Base-by-base conservation (phyloP, 2,797 vertebrate genomes). In the Mormyrus proboscirostris region DNA sequence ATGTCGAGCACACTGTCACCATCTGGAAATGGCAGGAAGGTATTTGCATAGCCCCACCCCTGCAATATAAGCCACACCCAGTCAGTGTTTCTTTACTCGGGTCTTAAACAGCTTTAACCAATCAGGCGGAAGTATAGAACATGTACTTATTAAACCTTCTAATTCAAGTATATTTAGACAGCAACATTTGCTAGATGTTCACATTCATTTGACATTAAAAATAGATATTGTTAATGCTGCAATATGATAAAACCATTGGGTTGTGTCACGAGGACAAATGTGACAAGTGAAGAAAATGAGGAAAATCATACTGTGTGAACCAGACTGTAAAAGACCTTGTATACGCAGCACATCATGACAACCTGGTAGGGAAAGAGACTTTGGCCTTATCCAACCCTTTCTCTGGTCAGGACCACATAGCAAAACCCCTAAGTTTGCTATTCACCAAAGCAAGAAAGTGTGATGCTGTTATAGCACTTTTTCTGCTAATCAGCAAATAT, bases 21-120 rank as follows among this genome's bases (percentile, higher is more conserved):
- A 97, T 99, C 94, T 99, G 99, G 99, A 99, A 98, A 91, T 99
- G 99, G 99, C 99, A 99, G 92, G 99, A 99, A 98, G 99, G 99
- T 99, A 95, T 38, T 33, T 51, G 19, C 44, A 47, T 62, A 29
- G 3, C 4, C 4, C 57, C 12, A 8, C 53, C 33, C n/a, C n/a
- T 85, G 25, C 1, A 0, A 10, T 51, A 12, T 51, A 85, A 49
- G 47, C 44, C 79, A 47, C 47, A 50, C 19, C 50, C 50, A 85
- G 14, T 86, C 29, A 22, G 8, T 51, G 79, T 51, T 12, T 51
- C 47, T 49, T 85, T 29, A 29, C 22, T 22, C 12, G 8, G 8
- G 22, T 50, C 47, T 85, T 85, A 47, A 85, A 85, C 16, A 12
- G 19, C n/a, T 85, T 25, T 85, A 50, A 51, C 82, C 82, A 25